Conservation (phyloP, 2,113 vertebrate genomes). For the Gnathonemus longibarbis region DNA sequence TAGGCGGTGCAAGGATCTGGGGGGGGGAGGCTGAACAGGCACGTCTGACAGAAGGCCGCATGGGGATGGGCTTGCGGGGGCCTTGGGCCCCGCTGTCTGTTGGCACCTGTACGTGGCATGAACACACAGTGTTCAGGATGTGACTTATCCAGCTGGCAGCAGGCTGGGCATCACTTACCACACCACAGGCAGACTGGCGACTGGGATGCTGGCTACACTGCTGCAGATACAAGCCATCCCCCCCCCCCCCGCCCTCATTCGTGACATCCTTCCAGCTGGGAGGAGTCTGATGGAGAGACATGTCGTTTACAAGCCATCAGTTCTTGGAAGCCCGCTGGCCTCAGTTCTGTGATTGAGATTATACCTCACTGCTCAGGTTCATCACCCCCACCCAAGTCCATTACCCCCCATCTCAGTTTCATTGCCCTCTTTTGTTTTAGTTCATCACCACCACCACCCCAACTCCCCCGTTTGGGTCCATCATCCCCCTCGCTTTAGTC, state of each 20-base stretch:
- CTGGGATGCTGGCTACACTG: slow-evolving; percentile 27
- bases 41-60: background rate
- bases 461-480: too few relatives aligned
- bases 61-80: slow-evolving; percentile 10
- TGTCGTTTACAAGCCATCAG: slow-evolving; percentile 15
- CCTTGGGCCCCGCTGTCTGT: slow-evolving; percentile 34
- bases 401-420: background rate
- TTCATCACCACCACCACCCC: too few relatives aligned
- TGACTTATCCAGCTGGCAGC: slow-evolving; percentile 49
- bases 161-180: slow-evolving; percentile 48
- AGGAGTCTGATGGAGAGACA: background rate
- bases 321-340: slow-evolving; percentile 25
- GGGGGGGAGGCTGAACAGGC: background rate
- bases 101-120: slow-evolving; percentile 45
- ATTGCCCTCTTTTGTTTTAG: slow-evolving; percentile 17
- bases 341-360: slow-evolving; percentile 30
- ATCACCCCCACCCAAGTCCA: background rate
- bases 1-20: background rate
- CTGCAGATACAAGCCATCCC: slow-evolving; percentile 22
- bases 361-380: background rate
- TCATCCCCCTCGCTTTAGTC: too few relatives aligned
- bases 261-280: slow-evolving; percentile 15
- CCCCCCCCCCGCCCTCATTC: slow-evolving; percentile 37
- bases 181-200: slow-evolving; percentile 44
- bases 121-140: slow-evolving; percentile 47